Base-by-base conservation (phyloP, 2,113 vertebrate genomes). In the Fulmarus glacialis region DNA sequence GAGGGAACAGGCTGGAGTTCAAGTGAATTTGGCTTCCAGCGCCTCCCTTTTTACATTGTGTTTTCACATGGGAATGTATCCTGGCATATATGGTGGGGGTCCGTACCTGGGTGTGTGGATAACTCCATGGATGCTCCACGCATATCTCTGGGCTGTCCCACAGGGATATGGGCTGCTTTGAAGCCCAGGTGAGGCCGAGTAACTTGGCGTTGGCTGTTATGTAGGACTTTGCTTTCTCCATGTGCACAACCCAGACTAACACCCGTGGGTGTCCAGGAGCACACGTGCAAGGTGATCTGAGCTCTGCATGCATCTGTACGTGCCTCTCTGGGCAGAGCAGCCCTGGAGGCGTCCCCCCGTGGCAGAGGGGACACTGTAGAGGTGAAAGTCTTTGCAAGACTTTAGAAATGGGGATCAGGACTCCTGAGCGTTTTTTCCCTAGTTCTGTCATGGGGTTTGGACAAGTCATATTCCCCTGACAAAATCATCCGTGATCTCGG, bases 1-100 rank as follows among this genome's bases (percentile, higher is more conserved):
- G 52, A 92, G 87, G 87, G 68, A 94, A n/a, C 68, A 89, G 88
- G 82, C 93, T 97, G 72, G 86, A 82, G 60, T 93, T 96, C 53
- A 93, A 93, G 87, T 68, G 74, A 93, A 42, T 56, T 84, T 74
- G 88, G 53, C 88, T 91, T 77, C 67, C 72, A 88, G 59, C 8
- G 6, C 43, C 62, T 43, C 72, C 23, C 52, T 63, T 80, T 91
- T 92, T 83, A 59, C 42, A 66, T 12, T 82, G 66, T 95, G 48
- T 70, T 97, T 80, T 93, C 79, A 92, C 63, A 55, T 82, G 80
- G 89, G 80, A 96, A 82, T 42, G 30, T 19, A 30, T 50, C 58
- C 18, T 87, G 71, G 87, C 26, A 11, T 87, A 5, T 24, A 30
- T 38, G 24, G 14, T 12, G 9, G 30, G 12, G 3, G 15, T 74